Conservation (phyloP, 2,113 vertebrate species). For the Azemiops feae region DNA sequence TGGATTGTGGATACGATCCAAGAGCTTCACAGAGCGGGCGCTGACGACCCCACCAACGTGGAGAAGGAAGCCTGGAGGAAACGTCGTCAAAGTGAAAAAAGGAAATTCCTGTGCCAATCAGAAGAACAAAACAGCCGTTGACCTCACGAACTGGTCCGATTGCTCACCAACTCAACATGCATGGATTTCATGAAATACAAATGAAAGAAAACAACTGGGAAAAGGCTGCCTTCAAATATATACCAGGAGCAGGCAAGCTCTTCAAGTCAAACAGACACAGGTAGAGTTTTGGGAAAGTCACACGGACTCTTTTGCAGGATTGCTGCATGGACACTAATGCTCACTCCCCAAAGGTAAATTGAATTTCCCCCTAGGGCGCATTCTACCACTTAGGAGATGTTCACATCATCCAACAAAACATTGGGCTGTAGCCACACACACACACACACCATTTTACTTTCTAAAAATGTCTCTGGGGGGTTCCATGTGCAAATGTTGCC, state of each 20-base stretch:
- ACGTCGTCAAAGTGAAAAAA: conserved; percentile 93
- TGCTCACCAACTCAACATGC: conserved; percentile 34
- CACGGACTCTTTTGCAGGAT: background rate
- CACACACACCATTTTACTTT: background rate
- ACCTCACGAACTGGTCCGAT: background rate
- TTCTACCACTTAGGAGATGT: background rate
- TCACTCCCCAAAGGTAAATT: background rate
- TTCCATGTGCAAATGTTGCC: background rate
- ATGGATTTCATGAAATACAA: conserved; percentile 37
- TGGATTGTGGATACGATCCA: conserved; percentile 98
- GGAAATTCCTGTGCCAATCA: conserved; percentile 86
- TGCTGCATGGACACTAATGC: background rate
- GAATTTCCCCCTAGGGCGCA: background rate
- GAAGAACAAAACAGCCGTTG: conserved; percentile 29
- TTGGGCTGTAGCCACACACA: background rate
- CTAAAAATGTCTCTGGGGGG: background rate
- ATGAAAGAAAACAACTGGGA: conserved; percentile 40
- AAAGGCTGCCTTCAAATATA: background rate
- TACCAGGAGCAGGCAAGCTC: background rate
- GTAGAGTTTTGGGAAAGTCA: background rate
- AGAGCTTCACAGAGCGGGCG: conserved; percentile 94
- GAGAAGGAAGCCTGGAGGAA: conserved; percentile 90
- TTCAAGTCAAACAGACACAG: background rate
- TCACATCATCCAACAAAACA: background rate
- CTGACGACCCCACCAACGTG: conserved; percentile 96